Base-by-base conservation (phyloP, 2,113 vertebrate genomes). In the Cebidichthys violaceus region DNA sequence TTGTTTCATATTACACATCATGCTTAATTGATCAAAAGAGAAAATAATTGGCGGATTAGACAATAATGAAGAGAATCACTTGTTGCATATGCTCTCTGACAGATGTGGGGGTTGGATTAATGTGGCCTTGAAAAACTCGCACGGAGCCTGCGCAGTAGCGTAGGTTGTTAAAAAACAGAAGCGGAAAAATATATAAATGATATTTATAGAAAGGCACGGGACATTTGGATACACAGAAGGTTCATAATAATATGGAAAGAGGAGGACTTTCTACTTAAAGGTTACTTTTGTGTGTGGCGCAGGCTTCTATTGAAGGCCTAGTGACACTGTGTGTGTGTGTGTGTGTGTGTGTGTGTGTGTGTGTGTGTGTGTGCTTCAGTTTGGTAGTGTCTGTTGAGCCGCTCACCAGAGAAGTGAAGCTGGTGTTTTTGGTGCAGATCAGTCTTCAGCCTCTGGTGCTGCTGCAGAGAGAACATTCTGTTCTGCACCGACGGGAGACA, bases 381-480 rank as follows among this genome's bases (percentile, higher is more conserved):
- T 55, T 62, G 13, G 7, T 59, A 41, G 31, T 47, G 67, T 59
- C 59, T 77, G 67, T 35, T 17, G 52, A 82, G 70, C 47, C 43
- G 71, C 35, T 79, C 78, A 73, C 71, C 73, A 80, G 69, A 85
- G 79, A 76, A 68, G 75, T 70, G 71, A 71, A 68, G 50, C 50
- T 78, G 74, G 72, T 81, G 74, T 71, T 86, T 78, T 75, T 62
- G 86, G 82, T 72, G 85, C 68, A 74, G 81, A 80, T 86, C 64
- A 66, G 68, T 70, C 77, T 68, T 59, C 29, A 75, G 82, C 69
- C 71, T 75, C 59, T 72, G 66, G 65, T 82, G 81, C 74, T 64
- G 79, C 81, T 81, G 84, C 79, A 76, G 68, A 72, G 69, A 92
- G 93, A 93, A 95, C 93, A 95, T 93, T 90, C 71, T 92, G 93